These are phyloP conservation scores for Loris lydekkerianus DNA, from an alignment of 2,797 vertebrate genomes.

Conservation along the genomic window DNA sequence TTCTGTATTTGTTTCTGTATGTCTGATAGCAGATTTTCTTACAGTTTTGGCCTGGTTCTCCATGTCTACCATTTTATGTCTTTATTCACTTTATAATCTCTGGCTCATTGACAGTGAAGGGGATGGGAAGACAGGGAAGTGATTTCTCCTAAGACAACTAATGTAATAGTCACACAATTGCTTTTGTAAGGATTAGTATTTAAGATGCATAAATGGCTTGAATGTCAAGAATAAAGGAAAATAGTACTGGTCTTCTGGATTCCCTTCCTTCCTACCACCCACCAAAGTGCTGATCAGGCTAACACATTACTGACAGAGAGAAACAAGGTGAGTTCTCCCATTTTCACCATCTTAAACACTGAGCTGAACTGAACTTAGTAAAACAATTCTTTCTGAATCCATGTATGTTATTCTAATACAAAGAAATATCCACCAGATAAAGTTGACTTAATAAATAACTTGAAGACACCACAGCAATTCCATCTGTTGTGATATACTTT, in stretches of 20 bases:
- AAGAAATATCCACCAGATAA: not conserved
- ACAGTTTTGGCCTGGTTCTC: not conserved
- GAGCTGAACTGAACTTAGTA: not conserved
- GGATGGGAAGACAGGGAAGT: not conserved
- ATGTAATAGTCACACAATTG: not conserved
- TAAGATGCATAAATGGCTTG: not conserved
- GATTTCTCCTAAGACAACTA: not conserved
- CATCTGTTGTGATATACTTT: not conserved
- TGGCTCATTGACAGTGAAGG: not conserved
- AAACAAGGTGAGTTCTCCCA: not conserved
- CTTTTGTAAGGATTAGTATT: not conserved
- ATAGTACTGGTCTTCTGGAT: not conserved
- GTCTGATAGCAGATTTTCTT: not conserved
- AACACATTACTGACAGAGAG: not conserved
- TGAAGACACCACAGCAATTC: not conserved
- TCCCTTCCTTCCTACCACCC: not conserved
- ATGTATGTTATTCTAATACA: not conserved
- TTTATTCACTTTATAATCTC: not conserved
- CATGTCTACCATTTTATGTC: not conserved
- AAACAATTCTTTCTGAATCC: not conserved
- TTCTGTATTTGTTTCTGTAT: slow-evolving; percentile 20
- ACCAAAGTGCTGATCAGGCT: not conserved
- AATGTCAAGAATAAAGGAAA: not conserved
- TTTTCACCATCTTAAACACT: not conserved
- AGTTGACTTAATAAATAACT: not conserved